Base-by-base conservation (phyloP, 2,797 vertebrate species). In the Clarias fuscus region DNA sequence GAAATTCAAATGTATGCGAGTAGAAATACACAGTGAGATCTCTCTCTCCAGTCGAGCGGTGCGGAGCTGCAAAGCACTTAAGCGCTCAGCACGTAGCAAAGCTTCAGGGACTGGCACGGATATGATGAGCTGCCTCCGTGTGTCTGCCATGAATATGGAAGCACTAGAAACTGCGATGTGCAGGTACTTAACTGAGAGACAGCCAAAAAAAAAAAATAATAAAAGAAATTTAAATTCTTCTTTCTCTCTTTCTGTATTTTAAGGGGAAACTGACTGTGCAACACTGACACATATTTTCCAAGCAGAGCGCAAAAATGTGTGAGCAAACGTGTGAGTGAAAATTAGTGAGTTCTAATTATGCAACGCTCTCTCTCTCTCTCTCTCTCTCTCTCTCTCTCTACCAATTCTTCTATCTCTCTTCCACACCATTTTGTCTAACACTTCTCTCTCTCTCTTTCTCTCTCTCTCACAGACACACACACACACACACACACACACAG, bases 11-110 rank as follows among this genome's bases (percentile, higher is more conserved):
- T 86, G 78, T 86, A 94, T 92, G 91, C 93, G 90, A 92, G 93
- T 94, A 94, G 92, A 95, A 91, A 88, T 85, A 88, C 11, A 86
- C 88, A 90, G 92, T 92, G 92, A 89, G 93, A 93, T 89, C 87
- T 90, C 89, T 90, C 89, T 93, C 91, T 91, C 91, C 93, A 94
- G 92, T 92, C 91, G 93, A 90, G 93, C 86, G 68, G 70, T 82
- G 89, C 37, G 84, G 76, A 84, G 68, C 89, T 86, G 85, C 90
- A 91, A 93, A 91, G 87, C 93, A 92, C 92, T 94, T 92, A 92
- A 91, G 92, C 91, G 89, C 92, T 87, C 89, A 90, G 91, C 90
- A 88, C 86, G 84, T 90, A 91, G 91, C 92, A 92, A 91, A 88
- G 88, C 90, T 91, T 91, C 88, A 87, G 87, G 87, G 88, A 91